A percentile compares a stretch with the other conserved stretches of the same genome.
phyloP scores from a whole-genome alignment of 1,140 invertebrate species.

The Radopholus similis region DNA sequence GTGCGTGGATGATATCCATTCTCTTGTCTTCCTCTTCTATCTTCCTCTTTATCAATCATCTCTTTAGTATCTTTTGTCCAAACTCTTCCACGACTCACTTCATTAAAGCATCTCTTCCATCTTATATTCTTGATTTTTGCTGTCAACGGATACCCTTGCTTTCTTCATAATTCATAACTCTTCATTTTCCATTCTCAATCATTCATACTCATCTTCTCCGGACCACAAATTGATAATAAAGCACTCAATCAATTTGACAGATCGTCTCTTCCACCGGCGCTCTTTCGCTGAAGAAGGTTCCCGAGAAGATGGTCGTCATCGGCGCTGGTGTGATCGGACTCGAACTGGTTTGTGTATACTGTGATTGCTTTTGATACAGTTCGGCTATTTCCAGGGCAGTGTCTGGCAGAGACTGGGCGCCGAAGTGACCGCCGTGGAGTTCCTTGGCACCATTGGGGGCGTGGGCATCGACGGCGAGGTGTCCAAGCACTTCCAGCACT shows the following conservation, averaged over 20 bases:
- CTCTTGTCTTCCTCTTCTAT: too few species aligned
- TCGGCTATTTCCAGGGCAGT: conserved; percentile 71
- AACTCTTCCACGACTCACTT: too few species aligned
- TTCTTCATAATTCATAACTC: too few species aligned
- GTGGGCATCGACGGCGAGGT: conserved; percentile 93
- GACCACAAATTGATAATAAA: too few species aligned
- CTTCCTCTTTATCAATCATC: too few species aligned
- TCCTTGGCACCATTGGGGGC: conserved; percentile 84
- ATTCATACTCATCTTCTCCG: too few species aligned
- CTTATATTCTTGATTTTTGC: conserved; percentile 74
- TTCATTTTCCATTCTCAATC: too few species aligned
- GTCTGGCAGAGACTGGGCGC: conserved; percentile 85
- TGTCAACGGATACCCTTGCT: too few species aligned
- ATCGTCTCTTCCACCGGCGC: conserved; percentile 98
- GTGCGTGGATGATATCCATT: too few species aligned
- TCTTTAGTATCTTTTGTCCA: conserved; percentile 28
- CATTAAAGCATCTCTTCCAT: too few species aligned
- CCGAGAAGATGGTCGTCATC: conserved; percentile 89
- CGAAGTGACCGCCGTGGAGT: conserved; percentile 91
- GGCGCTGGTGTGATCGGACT: conserved; percentile 98
- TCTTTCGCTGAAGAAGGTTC: conserved; percentile 79
- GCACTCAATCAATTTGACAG: too few species aligned
- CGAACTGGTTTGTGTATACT: conserved; percentile 84
- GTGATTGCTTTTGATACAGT: too few species aligned
- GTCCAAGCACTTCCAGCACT: conserved; percentile 68